These are phyloP conservation scores for Papilio gigon DNA, from an alignment of 2,888 invertebrate genomes.

Conservation along the genomic window DNA sequence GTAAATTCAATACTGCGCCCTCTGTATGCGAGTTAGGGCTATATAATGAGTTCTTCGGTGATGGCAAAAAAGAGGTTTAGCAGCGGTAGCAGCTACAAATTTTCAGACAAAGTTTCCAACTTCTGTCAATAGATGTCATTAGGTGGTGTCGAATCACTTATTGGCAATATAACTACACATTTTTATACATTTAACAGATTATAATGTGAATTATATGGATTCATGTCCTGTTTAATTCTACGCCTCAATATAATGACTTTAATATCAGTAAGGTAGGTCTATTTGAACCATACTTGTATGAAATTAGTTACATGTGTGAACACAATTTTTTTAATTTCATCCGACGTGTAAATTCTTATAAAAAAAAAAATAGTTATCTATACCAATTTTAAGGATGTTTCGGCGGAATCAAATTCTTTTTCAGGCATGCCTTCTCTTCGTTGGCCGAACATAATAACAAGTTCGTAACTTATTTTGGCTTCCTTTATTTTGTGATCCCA, in stretches of 20 bases:
- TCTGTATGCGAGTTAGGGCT: not conserved
- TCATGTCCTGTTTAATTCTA: too few species aligned
- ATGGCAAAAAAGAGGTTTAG: not conserved
- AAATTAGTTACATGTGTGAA: not conserved
- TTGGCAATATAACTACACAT: not conserved
- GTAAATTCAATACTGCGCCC: not conserved
- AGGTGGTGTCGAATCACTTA: not conserved
- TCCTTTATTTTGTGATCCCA: conserved; percentile 89
- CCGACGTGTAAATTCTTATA: not conserved
- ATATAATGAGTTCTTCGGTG: not conserved
- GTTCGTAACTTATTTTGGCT: conserved; percentile 86
- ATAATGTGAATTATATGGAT: too few species aligned
- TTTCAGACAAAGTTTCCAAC: not conserved
- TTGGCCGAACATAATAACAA: conserved; percentile 57
- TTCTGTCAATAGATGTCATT: conserved; percentile 4
- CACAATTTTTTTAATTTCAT: not conserved
- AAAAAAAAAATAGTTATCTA: not conserved
- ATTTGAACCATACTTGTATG: not conserved
- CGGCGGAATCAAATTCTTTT: not conserved
- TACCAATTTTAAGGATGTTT: not conserved
- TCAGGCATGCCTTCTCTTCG: not conserved
- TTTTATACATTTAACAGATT: too few species aligned
- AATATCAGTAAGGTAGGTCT: too few species aligned
- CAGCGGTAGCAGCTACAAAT: not conserved
- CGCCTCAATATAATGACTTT: too few species aligned